Base-by-base conservation (phyloP, 2,797 vertebrate species). In the Tangara arthus region DNA sequence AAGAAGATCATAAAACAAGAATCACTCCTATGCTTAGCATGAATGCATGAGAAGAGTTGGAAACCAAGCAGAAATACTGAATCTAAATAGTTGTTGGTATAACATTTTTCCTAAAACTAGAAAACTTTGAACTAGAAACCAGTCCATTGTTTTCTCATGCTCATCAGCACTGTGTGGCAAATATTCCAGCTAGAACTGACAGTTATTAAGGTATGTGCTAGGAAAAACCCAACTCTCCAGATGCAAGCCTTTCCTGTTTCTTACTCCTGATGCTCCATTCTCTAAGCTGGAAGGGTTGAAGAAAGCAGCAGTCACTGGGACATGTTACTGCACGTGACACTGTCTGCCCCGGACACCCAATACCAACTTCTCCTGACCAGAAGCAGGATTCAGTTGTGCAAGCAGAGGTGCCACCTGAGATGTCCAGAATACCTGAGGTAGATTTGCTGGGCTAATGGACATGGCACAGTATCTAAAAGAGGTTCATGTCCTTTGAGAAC, bases 161-260 rank as follows among this genome's bases (percentile, higher is more conserved):
- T 76, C 6, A 1, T 22, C 59, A 76, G 42, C 53, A 14, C 18
- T 15, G 6, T 4, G 0, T 39, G 42, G 21, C 1, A 1, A 72
- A 72, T 47, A 28, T 28, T 77, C 30, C 30, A 69, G 22, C 26
- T 82, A 46, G 59, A 83, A 57, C 19, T 52, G 32, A 35, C 21
- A 64, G n/a, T 59, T 49, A 46, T 22, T 49, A 56, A 82, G 26
- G 6, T 32, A 44, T 1, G 6, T 34, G 6, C 47, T 70, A 60
- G 7, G 15, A 2, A 63, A 64, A 32, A 0, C 9, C 15, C 34
- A 63, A 2, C 14, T 42, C 22, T 47, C 27, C 30, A 61, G 42
- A 23, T 13, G 2, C 9, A 77, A 87, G 15, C 28, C n/a, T 69
- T 52, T 88, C 27, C 71, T 82, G 1, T 28, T 75, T 24, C 60